Conservation (phyloP, 2,888 invertebrate species). For the Sipunculus nudus region DNA sequence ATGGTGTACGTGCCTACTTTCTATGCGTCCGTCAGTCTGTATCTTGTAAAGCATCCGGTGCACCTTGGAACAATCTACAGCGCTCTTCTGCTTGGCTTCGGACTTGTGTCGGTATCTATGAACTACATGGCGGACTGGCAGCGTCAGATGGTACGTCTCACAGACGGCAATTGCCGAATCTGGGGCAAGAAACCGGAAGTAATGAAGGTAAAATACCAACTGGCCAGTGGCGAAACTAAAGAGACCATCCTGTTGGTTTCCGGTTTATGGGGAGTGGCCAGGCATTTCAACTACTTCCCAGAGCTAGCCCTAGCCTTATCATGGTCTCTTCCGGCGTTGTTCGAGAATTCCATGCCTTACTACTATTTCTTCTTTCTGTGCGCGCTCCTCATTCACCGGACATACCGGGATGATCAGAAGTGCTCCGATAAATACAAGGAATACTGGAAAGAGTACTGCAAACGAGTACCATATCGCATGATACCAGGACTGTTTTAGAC, state of each 20-base stretch:
- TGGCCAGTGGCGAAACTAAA: conserved; percentile 59
- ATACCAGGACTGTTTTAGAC: conserved; percentile 70
- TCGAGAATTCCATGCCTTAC: conserved; percentile 67
- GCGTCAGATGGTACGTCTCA: conserved; percentile 68
- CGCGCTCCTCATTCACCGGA: conserved; percentile 68
- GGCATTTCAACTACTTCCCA: conserved; percentile 72
- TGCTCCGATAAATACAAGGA: conserved; percentile 70
- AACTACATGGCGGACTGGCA: conserved; percentile 71
- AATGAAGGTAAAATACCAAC: conserved; percentile 55
- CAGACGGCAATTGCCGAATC: conserved; percentile 64
- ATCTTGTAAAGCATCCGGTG: conserved; percentile 65
- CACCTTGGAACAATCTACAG: conserved; percentile 49
- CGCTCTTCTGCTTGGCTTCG: conserved; percentile 55
- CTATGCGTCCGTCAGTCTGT: conserved; percentile 65
- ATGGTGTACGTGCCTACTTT: conserved; percentile 65
- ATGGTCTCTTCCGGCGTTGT: conserved; percentile 68
- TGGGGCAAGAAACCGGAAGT: conserved; percentile 59
- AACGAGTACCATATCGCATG: conserved; percentile 69
- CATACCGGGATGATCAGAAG: conserved; percentile 70
- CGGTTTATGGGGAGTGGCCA: conserved; percentile 71
- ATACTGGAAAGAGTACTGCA: conserved; percentile 70
- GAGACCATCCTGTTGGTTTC: conserved; percentile 68
- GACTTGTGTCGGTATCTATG: conserved; percentile 63
- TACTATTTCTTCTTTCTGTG: conserved; percentile 56
- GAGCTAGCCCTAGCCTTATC: conserved; percentile 70